Percentiles rank a stretch among this genome's conserved stretches.
These are phyloP conservation scores for Ginglymostoma cirratum DNA, from an alignment of 2,113 vertebrate genomes.

Conservation along the genomic window DNA sequence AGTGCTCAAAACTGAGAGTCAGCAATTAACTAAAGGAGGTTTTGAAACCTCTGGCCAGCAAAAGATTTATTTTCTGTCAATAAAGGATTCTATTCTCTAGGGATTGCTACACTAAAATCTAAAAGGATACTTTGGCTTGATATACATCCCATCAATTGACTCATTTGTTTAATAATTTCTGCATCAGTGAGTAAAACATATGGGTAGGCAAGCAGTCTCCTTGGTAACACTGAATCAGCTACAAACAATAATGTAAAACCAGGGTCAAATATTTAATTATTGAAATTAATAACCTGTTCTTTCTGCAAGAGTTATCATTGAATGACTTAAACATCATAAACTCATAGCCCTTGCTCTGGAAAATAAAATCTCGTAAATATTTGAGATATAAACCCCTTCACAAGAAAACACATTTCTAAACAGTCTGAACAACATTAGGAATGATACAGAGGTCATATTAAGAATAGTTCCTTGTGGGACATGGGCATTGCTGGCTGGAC, in stretches of 20 bases:
- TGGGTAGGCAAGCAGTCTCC: constrained; percentile 20
- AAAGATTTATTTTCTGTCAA: constrained; percentile 42
- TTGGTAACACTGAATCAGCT: neutral
- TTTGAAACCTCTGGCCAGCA: constrained; percentile 40
- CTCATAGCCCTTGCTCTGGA: neutral
- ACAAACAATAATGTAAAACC: constrained; percentile 10
- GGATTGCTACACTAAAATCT: constrained; percentile 38
- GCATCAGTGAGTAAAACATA: constrained; percentile 34
- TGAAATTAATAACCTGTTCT: constrained; percentile 26
- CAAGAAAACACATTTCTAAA: neutral
- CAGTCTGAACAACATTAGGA: neutral
- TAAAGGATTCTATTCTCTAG: constrained; percentile 27
- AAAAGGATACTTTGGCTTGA: constrained; percentile 31
- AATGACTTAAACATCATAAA: neutral
- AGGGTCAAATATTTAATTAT: constrained; percentile 12
- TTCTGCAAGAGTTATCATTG: neutral
- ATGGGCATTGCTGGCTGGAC: too few relatives aligned
- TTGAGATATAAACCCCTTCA: neutral
- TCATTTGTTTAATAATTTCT: constrained; percentile 37
- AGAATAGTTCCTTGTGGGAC: too few relatives aligned
- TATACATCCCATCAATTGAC: constrained; percentile 37
- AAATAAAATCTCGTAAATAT: neutral
- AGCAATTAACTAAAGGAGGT: constrained; percentile 44
- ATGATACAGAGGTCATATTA: neutral
- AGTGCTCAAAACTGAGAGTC: constrained; percentile 39